Conservation (phyloP, 2,888 invertebrate species). For the Luperina nickerlii region DNA sequence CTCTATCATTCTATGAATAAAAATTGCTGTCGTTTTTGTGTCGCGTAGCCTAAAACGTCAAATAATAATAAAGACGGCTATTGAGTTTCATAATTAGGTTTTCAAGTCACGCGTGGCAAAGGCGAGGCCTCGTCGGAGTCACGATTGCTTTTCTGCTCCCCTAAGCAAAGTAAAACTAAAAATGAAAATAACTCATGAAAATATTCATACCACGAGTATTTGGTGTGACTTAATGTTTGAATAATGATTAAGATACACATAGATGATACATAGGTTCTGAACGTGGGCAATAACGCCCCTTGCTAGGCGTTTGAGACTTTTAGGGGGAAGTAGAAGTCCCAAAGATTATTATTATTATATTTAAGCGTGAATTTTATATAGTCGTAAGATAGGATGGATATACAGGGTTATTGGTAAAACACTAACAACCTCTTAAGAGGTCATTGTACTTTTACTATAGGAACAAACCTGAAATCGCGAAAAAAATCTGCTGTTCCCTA, state of each 20-base stretch:
- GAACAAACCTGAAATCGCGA: too few relatives aligned
- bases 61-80: constrained; percentile 51
- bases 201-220: constrained; percentile 49
- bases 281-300: too few relatives aligned
- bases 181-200: constrained; percentile 46
- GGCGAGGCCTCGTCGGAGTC: constrained; percentile 27
- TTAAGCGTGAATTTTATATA: too few relatives aligned
- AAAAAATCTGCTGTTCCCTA: too few relatives aligned
- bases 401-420: too few relatives aligned
- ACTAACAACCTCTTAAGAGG: too few relatives aligned
- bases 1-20: constrained; percentile 29
- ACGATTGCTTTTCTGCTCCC: constrained; percentile 50
- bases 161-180: constrained; percentile 58
- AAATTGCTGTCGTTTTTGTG: constrained; percentile 29
- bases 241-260: background rate
- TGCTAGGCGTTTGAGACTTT: too few relatives aligned
- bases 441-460: too few relatives aligned
- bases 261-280: too few relatives aligned
- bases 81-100: constrained; percentile 52
- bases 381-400: too few relatives aligned
- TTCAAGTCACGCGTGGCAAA: constrained; percentile 57
- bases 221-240: background rate
- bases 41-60: constrained; percentile 26
- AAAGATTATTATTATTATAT: too few relatives aligned
- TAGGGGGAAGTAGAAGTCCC: too few relatives aligned